Evolutionary conservation across 1,140 invertebrate genomes (phyloP).

Genomic region (Arion vulgaris): DNA sequence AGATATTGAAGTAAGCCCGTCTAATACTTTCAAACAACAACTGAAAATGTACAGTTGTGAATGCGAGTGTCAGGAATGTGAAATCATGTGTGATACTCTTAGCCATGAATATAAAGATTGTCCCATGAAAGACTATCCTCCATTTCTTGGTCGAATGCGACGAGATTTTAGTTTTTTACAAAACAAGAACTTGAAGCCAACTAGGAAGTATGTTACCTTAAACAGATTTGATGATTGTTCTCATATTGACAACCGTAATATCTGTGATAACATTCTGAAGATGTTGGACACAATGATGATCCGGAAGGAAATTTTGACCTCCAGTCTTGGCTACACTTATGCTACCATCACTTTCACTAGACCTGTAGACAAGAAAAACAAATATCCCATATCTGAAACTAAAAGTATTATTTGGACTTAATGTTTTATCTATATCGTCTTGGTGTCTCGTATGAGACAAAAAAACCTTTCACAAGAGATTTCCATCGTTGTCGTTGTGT

Average conservation of each 20-base stretch:
- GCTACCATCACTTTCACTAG: slow-evolving; percentile 15
- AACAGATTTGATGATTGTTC: background rate
- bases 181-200: background rate
- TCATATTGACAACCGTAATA: background rate
- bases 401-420: no score
- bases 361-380: background rate
- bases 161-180: slow-evolving; percentile 3
- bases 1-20: no score
- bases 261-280: background rate
- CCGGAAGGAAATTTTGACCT: slow-evolving; percentile 3
- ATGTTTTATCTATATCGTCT: no score
- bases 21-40: background rate
- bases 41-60: background rate
- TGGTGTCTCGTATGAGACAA: no score
- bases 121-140: background rate
- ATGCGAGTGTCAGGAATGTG: background rate
- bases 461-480: no score
- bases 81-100: background rate
- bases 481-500: no score
- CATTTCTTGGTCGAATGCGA: background rate
- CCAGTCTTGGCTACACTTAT: slow-evolving; percentile 5
- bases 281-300: background rate
- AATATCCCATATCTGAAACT: background rate
- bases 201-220: background rate
- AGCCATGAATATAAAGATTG: background rate